These are phyloP conservation scores for Coleophora deauratella DNA, from an alignment of 2,888 invertebrate species.

Conservation along the genomic window DNA sequence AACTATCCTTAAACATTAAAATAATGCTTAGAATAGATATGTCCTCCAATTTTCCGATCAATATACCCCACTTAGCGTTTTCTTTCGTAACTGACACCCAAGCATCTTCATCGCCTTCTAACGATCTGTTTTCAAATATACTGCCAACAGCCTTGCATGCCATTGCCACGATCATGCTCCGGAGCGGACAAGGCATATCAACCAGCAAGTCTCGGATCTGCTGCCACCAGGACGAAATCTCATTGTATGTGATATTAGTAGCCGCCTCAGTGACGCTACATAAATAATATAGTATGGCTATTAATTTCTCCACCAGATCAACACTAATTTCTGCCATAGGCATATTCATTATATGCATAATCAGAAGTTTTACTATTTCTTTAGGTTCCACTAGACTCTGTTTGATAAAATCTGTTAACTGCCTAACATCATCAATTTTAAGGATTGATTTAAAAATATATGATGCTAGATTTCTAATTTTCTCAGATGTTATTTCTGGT, in stretches of 20 bases:
- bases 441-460: constrained; percentile 62
- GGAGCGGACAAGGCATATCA: constrained; percentile 82
- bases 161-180: constrained; percentile 87
- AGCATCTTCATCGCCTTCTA: constrained; percentile 72
- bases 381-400: constrained; percentile 62
- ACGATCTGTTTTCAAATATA: constrained; percentile 51
- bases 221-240: constrained; percentile 88
- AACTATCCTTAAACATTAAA: constrained; percentile 65
- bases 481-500: constrained; percentile 39
- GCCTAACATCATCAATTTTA: constrained; percentile 37
- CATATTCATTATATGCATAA: constrained; percentile 81
- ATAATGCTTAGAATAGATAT: constrained; percentile 85
- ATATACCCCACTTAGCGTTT: constrained; percentile 88
- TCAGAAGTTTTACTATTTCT: constrained; percentile 80
- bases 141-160: constrained; percentile 84
- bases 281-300: constrained; percentile 76
- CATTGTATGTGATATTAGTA: constrained; percentile 77
- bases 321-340: constrained; percentile 63
- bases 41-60: constrained; percentile 93
- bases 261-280: constrained; percentile 77
- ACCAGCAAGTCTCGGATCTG: constrained; percentile 81
- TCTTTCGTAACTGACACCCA: constrained; percentile 92
- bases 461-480: constrained; percentile 42
- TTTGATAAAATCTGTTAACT: constrained; percentile 36
- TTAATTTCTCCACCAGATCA: constrained; percentile 80